Conservation (phyloP, 2,113 vertebrate species). For the Miniopterus natalensis region DNA sequence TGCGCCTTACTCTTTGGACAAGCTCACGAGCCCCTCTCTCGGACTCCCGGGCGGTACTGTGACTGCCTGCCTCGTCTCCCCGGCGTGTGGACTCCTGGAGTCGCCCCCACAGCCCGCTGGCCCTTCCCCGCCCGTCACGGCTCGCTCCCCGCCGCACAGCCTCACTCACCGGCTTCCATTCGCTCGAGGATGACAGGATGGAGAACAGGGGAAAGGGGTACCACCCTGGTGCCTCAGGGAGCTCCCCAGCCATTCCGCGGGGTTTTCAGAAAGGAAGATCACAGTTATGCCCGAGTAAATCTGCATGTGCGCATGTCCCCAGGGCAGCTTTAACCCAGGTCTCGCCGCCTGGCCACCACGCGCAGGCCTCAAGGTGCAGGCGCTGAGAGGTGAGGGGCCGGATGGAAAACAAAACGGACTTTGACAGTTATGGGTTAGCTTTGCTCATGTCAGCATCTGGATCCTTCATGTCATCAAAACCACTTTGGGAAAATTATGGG, state of each 20-base stretch:
- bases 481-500: not conserved
- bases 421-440: not conserved
- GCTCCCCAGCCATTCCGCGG: too few relatives aligned
- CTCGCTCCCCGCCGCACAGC: not conserved
- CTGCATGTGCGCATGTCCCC: not conserved
- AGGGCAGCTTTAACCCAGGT: not conserved
- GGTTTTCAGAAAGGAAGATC: not conserved
- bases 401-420: not conserved
- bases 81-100: not conserved
- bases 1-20: not conserved
- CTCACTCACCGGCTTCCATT: not conserved
- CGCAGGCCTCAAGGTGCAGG: not conserved
- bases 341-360: not conserved
- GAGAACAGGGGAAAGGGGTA: not conserved
- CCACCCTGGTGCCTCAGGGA: too few relatives aligned
- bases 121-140: too few relatives aligned
- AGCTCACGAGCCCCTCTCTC: accelerated
- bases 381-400: not conserved
- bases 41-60: too few relatives aligned
- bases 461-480: not conserved
- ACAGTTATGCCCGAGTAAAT: accelerated
- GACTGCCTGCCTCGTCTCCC: not conserved
- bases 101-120: too few relatives aligned
- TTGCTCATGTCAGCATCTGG: conserved; percentile 24
- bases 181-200: not conserved